These are phyloP conservation scores for Cyprinodon variegatus DNA, from an alignment of 2,113 vertebrate genomes.

Conservation along the genomic window DNA sequence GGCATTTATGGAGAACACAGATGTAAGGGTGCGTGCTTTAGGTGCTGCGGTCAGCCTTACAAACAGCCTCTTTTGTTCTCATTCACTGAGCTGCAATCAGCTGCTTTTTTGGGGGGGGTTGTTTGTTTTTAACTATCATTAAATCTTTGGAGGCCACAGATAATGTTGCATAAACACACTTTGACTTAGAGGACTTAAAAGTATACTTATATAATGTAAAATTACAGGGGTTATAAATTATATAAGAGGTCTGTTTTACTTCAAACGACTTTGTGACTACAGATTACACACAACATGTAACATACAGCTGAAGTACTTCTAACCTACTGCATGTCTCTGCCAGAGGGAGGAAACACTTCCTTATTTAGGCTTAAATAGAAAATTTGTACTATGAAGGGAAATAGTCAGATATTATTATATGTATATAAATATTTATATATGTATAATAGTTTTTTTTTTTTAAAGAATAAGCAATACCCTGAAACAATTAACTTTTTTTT, in stretches of 20 bases:
- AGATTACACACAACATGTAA: slow-evolving; percentile 14
- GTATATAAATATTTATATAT: background rate
- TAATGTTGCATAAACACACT: slow-evolving; percentile 5
- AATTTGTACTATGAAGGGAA: background rate
- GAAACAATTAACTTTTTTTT: background rate
- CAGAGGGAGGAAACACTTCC: background rate
- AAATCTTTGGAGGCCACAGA: background rate
- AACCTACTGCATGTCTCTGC: slow-evolving; percentile 11
- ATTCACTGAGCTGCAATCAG: background rate
- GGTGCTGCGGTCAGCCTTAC: slow-evolving; percentile 2
- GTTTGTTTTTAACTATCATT: background rate
- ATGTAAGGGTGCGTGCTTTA: slow-evolving; percentile 28
- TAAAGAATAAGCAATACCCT: background rate
- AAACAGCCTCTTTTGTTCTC: slow-evolving; percentile 25
- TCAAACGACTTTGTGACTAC: slow-evolving; percentile 26
- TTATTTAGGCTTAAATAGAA: background rate
- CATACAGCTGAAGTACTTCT: slow-evolving; percentile 7
- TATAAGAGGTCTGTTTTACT: slow-evolving; percentile 19
- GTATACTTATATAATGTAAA: slow-evolving; percentile 1
- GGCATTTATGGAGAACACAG: slow-evolving; percentile 51
- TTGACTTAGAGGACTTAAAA: slow-evolving; percentile 7
- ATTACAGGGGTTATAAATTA: slow-evolving; percentile 2
- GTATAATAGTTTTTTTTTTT: background rate
- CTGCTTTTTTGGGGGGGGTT: background rate
- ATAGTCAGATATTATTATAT: background rate